phyloP scores from a whole-genome alignment of 1,140 invertebrate species.

The Belonocnema kinseyi region DNA sequence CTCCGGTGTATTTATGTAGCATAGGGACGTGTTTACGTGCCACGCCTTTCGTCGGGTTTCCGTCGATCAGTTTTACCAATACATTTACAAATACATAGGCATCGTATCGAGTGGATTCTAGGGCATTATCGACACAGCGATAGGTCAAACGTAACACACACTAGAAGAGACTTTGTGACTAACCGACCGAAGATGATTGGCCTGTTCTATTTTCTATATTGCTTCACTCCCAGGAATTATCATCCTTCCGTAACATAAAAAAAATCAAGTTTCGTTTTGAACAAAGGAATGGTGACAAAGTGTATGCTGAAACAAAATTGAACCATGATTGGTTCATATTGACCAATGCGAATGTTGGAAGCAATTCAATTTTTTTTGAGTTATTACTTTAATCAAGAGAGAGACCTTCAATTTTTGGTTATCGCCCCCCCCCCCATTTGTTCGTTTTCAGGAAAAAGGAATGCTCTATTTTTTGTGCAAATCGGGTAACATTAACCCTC shows the following conservation, averaged over 20 bases:
- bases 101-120: conserved; percentile 37
- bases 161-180: conserved; percentile 55
- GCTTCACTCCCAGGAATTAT: neutral
- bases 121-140: conserved; percentile 35
- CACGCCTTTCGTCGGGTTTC: conserved; percentile 55
- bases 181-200: conserved; percentile 58
- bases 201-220: conserved; percentile 43
- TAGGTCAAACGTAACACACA: conserved; percentile 44
- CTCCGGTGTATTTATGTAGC: conserved; percentile 55
- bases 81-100: conserved; percentile 46
- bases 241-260: neutral
- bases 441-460: too few species aligned
- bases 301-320: too few species aligned
- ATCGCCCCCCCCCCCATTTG: too few species aligned
- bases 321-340: too few species aligned
- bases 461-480: too few species aligned
- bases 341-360: too few species aligned
- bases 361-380: too few species aligned
- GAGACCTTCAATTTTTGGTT: too few species aligned
- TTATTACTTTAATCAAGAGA: too few species aligned
- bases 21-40: conserved; percentile 53
- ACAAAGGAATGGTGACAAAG: too few species aligned
- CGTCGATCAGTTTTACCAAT: conserved; percentile 53
- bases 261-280: too few species aligned
- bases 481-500: too few species aligned